A percentile compares a stretch with the other conserved stretches of the same genome.
phyloP scores from a whole-genome alignment of 2,113 vertebrate genomes.

The Rhizomys pruinosus region DNA sequence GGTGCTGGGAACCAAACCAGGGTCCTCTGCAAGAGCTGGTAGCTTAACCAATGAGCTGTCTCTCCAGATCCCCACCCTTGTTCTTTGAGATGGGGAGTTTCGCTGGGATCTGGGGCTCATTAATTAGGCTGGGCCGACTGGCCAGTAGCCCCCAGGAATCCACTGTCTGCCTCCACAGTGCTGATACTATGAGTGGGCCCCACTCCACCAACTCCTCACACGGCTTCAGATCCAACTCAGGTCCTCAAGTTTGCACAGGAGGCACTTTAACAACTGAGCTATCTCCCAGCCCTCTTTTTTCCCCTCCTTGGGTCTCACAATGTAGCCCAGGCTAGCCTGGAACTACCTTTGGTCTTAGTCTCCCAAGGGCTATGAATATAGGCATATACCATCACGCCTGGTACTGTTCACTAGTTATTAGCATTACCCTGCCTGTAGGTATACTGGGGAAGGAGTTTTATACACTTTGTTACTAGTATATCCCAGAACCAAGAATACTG shows the following conservation, averaged over 20 bases:
- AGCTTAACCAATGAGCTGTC: no score
- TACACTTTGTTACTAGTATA: slow-evolving; percentile 21
- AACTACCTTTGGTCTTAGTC: not conserved
- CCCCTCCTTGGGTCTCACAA: not conserved
- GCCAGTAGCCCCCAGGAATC: not conserved
- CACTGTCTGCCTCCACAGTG: not conserved
- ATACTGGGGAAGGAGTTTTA: not conserved
- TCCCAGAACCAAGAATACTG: slow-evolving; percentile 7
- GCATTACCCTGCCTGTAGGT: not conserved
- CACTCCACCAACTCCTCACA: not conserved
- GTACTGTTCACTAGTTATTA: not conserved
- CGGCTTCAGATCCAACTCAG: not conserved
- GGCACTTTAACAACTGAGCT: not conserved
- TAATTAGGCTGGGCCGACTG: not conserved
- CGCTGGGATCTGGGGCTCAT: not conserved
- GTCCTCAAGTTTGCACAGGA: not conserved
- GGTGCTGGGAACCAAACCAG: no score
- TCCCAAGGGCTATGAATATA: not conserved
- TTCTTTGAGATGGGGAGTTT: not conserved
- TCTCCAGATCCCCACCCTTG: no score
- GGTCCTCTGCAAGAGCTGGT: no score
- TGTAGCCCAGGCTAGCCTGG: not conserved
- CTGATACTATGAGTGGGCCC: not conserved
- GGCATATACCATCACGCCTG: not conserved
- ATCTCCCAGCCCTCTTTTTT: not conserved